Evolutionary conservation across 2,113 vertebrate species (phyloP), one percentile per base, ranked within the genome.

Genomic region (Rhea americana): DNA sequence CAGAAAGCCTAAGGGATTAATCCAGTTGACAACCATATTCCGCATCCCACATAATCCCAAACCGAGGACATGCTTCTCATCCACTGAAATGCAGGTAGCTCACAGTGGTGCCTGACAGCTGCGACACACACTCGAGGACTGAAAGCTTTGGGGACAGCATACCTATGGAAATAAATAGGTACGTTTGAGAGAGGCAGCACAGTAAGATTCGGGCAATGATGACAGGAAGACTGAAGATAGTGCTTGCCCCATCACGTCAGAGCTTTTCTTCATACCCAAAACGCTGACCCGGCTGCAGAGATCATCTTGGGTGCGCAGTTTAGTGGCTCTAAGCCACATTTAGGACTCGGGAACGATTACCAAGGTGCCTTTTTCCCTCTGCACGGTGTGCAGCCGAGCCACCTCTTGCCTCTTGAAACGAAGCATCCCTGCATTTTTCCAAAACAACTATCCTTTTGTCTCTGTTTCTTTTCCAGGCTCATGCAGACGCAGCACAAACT

Each of bases 11-110:
- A 2, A 51, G 67, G 28, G n/a, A 58, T 26, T 28, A 35, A 10
- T 22, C 55, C 35, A 50, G 24, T 25, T 28, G 50, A 45, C 67
- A 61, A 17, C 12, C 28, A 7, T 7, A 1, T 72, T 11, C 55
- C 41, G 53, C 63, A 17, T 22, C 50, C n/a, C 9, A 39, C 3
- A 1, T 7, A 11, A 21, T 7, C 1, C 35, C 66, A 50, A 16
- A 16, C 21, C 55, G 14, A 45, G 16, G 1, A 16, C 43, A 30
- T 3, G 6, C 67, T n/a, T 28, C 30, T 43, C 7, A 2, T 24
- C 37, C 1, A 1, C 4, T 7, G 0, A 35, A 53, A 45, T 17
- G 66, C 43, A 48, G 26, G 22, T 30, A 39, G 30, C 11, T 53
- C 28, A 30, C 1, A 3, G 21, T 3, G 47, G 32, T 28, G 48